These are phyloP conservation scores for Pseudomyrmex gracilis DNA, from an alignment of 1,140 invertebrate genomes.

Conservation along the genomic window DNA sequence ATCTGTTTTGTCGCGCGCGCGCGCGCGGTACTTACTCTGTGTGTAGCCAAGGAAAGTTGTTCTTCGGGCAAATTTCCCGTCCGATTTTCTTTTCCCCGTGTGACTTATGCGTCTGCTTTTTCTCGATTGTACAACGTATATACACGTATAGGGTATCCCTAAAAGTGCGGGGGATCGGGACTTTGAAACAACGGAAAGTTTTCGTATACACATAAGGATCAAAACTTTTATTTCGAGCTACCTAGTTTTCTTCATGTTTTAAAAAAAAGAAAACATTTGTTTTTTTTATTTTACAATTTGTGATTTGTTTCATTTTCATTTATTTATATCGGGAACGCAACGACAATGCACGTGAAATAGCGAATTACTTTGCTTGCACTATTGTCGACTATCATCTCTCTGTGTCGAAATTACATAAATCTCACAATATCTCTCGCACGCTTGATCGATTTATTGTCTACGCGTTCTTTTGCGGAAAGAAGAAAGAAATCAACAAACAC, in stretches of 20 bases:
- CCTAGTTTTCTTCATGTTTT: background rate
- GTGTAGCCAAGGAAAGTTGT: slow-evolving; percentile 26
- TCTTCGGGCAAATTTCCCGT: slow-evolving; percentile 11
- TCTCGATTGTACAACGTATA: slow-evolving; percentile 16
- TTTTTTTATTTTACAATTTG: too few relatives aligned
- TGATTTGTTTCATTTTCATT: background rate
- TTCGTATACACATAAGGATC: too few relatives aligned
- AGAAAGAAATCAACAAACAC: slow-evolving; percentile 32
- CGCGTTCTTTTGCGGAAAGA: slow-evolving; percentile 21
- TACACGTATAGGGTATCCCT: background rate
- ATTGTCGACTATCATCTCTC: background rate
- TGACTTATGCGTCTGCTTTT: background rate
- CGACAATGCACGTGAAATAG: background rate
- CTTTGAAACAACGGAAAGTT: background rate
- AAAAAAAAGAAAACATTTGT: background rate
- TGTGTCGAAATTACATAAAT: slow-evolving; percentile 30
- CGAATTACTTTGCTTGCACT: background rate
- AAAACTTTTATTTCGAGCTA: too few relatives aligned
- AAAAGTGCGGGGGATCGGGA: background rate
- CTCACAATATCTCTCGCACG: slow-evolving; percentile 31
- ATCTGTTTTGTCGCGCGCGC: slow-evolving; percentile 44
- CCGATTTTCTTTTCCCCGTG: slow-evolving; percentile 10
- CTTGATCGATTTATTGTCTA: slow-evolving; percentile 23
- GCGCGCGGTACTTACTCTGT: too few relatives aligned
- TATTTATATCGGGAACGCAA: background rate